Evolutionary conservation across 2,888 invertebrate genomes (phyloP), one percentile per base, ranked within the genome.

Genomic region (Pardosa pseudoannulata): DNA sequence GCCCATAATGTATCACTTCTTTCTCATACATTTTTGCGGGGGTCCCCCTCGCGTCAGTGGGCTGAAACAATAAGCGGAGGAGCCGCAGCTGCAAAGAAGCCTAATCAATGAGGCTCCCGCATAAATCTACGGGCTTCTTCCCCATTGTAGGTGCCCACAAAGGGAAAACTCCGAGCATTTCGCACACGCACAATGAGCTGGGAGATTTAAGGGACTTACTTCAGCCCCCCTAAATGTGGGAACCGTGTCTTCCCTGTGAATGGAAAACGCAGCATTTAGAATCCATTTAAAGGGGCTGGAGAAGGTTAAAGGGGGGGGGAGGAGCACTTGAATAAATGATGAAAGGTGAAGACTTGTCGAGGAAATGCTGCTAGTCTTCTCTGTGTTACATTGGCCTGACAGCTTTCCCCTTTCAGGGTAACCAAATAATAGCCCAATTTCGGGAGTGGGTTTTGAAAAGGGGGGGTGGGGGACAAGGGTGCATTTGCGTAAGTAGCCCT

Each of bases 21-120:
- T n/a, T n/a, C n/a, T n/a, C n/a, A n/a, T n/a, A n/a, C n/a, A n/a
- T 13, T 46, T 46, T 46, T n/a, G 41, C n/a, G n/a, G n/a, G n/a
- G n/a, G n/a, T n/a, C n/a, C n/a, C n/a, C 41, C 41, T n/a, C 16
- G 16, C 16, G 41, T n/a, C 41, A n/a, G 13, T 46, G 41, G 41
- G 6, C 16, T 46, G 41, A 46, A 46, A 56, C 56, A 56, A 56
- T 56, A 56, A 6, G 29, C 41, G 23, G 39, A n/a, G 29, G 39
- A n/a, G 29, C 29, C 75, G 75, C 82, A 82, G 82, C 82, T 82
- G 82, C 62, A 23, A 56, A 23, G 75, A 75, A 71, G 62, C 70
- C 82, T 82, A 82, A 82, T 82, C 82, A 82, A 75, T 75, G 82
- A 70, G 36, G 56, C 74, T 74, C 75, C 64, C n/a, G 70, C 75